A percentile compares a stretch with the other conserved stretches of the same genome.
Conservation (phyloP, 1,140 invertebrate species). For the Anoplophora glabripennis region DNA sequence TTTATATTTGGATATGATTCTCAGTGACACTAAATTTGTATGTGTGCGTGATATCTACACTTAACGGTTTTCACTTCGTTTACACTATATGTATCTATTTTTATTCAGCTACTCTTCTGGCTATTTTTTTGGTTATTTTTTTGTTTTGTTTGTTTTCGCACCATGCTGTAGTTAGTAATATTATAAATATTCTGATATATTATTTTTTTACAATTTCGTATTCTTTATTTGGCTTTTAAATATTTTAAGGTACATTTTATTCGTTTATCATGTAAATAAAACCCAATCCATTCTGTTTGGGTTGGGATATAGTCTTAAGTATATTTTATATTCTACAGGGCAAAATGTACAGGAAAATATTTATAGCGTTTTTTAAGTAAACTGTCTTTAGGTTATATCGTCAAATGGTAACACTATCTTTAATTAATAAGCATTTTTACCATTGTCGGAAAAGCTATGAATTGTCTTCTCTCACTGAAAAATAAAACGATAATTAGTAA, state of each 20-base stretch:
- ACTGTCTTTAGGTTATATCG: no score
- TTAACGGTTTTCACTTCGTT: constrained; percentile 32
- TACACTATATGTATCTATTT: no score
- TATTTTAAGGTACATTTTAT: neutral
- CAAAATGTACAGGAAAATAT: constrained; percentile 21
- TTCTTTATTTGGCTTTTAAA: no score
- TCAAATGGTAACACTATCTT: no score
- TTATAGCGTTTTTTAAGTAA: constrained; percentile 24
- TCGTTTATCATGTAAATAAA: neutral
- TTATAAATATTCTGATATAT: neutral
- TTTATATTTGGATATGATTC: constrained; percentile 40
- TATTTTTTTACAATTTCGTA: constrained; percentile 7
- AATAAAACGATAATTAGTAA: constrained; percentile 23
- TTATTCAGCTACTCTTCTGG: constrained; percentile 13
- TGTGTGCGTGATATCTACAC: constrained; percentile 42
- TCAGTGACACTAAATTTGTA: constrained; percentile 37
- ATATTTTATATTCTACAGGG: constrained; percentile 29
- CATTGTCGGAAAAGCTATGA: neutral
- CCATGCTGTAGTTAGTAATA: neutral
- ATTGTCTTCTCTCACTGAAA: constrained; percentile 28
- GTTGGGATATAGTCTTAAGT: constrained; percentile 43
- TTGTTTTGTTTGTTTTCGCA: constrained; percentile 16
- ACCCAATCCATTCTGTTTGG: constrained; percentile 2
- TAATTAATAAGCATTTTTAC: constrained; percentile 4
- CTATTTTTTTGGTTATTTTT: constrained; percentile 19